Conservation (phyloP, 2,888 invertebrate genomes). For the Notocelia uddmanniana region DNA sequence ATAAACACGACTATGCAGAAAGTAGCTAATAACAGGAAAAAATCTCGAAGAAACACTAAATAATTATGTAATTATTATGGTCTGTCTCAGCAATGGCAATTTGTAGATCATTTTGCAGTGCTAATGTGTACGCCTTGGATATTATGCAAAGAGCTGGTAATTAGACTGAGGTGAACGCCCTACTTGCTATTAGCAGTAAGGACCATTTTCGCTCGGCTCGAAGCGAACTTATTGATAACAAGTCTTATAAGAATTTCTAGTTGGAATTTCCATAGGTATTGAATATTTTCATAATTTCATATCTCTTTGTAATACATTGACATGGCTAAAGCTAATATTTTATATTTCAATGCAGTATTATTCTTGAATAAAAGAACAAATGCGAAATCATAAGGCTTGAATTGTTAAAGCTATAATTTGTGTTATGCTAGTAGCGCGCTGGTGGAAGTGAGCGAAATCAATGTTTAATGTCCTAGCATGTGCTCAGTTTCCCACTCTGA, state of each 20-base stretch:
- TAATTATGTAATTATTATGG: conserved; percentile 74
- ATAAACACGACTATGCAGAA: conserved; percentile 5
- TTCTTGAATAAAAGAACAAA: conserved; percentile 57
- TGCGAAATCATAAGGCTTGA: conserved; percentile 63
- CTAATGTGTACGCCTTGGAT: conserved; percentile 76
- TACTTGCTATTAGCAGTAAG: conserved; percentile 47
- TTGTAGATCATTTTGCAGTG: conserved; percentile 79
- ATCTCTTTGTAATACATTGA: conserved; percentile 31
- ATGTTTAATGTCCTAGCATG: conserved; percentile 76
- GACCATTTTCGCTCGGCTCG: conserved; percentile 26
- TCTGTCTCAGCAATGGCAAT: conserved; percentile 72
- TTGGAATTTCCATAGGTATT: conserved; percentile 38
- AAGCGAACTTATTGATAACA: conserved; percentile 35
- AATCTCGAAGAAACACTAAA: conserved; percentile 67
- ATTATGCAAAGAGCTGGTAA: conserved; percentile 79
- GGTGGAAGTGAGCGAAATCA: conserved; percentile 64
- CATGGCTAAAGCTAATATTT: conserved; percentile 26
- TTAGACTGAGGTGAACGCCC: conserved; percentile 77
- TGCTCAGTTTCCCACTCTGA: conserved; percentile 75
- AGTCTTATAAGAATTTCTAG: conserved; percentile 43
- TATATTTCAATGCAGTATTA: conserved; percentile 42
- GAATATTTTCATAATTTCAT: conserved; percentile 12
- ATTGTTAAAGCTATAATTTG: conserved; percentile 64
- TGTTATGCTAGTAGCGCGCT: conserved; percentile 65
- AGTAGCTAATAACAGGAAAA: conserved; percentile 16